A percentile compares a stretch with the other conserved stretches of the same genome.
These are phyloP conservation scores for Passerina amoena DNA, from an alignment of 2,113 vertebrate species.

Conservation along the genomic window DNA sequence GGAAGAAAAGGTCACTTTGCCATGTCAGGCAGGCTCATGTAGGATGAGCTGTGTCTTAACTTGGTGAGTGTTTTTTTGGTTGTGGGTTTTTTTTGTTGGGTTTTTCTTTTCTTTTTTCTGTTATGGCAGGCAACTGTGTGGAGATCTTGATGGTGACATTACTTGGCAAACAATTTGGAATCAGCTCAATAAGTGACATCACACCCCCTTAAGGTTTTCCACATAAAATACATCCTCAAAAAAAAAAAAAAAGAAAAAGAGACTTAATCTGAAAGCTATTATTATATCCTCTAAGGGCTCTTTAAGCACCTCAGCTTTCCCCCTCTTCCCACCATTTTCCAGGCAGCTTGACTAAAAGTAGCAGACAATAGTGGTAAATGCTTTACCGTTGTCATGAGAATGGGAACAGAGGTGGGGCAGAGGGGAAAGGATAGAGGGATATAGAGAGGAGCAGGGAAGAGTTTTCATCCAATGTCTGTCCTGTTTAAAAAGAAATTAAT, in stretches of 20 bases:
- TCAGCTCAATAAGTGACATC: conserved; percentile 74
- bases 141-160: conserved; percentile 68
- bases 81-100: not conserved
- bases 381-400: not conserved
- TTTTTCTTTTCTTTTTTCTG: not conserved
- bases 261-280: conserved; percentile 70
- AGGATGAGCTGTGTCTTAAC: conserved; percentile 3
- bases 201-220: conserved; percentile 76
- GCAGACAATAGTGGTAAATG: not conserved
- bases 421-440: not conserved
- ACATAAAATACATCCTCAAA: conserved; percentile 69
- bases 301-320: conserved; percentile 41
- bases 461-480: not conserved
- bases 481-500: not conserved
- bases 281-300: conserved; percentile 56
- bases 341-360: conserved; percentile 41
- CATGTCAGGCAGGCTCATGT: not conserved
- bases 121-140: conserved; percentile 45
- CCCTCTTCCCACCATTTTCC: not conserved
- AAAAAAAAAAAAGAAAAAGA: conserved; percentile 54
- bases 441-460: not conserved
- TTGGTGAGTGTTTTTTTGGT: not conserved
- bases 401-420: not conserved
- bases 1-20: not conserved
- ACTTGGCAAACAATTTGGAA: conserved; percentile 76